phyloP scores from a whole-genome alignment of 2,113 vertebrate genomes.

The Geococcyx californianus region DNA sequence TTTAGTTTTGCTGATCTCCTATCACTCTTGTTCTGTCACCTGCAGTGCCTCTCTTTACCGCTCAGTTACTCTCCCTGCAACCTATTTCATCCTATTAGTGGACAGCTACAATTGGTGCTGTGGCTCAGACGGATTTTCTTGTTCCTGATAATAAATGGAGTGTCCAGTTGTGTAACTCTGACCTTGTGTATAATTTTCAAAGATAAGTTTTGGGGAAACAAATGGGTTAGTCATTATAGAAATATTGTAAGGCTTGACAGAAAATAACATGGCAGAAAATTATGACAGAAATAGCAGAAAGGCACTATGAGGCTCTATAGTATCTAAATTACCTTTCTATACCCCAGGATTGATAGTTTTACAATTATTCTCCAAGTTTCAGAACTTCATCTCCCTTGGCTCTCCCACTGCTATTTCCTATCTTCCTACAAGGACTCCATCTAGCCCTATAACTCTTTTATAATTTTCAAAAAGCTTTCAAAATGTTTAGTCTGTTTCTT shows the following conservation, averaged over 20 bases:
- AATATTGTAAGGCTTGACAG: conserved; percentile 48
- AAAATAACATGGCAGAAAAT: conserved; percentile 60
- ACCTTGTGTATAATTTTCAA: conserved; percentile 65
- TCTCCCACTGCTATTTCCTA: background rate
- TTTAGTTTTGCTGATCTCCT: conserved; percentile 52
- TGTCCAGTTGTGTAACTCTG: conserved; percentile 41
- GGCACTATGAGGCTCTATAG: background rate
- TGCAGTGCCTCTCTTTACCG: background rate
- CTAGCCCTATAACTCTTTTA: background rate
- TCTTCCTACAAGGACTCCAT: background rate
- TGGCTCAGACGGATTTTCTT: conserved; percentile 44
- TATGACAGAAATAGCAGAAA: conserved; percentile 52
- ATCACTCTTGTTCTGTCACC: conserved; percentile 47
- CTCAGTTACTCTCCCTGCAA: background rate
- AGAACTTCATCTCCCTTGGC: conserved; percentile 42
- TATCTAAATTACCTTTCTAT: conserved; percentile 51
- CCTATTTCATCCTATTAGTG: conserved; percentile 23
- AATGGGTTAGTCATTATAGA: conserved; percentile 43
- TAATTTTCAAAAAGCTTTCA: background rate
- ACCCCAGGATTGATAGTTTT: conserved; percentile 35
- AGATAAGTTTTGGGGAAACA: conserved; percentile 54
- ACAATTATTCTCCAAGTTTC: conserved; percentile 49
- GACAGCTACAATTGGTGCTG: conserved; percentile 29
- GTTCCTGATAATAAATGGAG: conserved; percentile 55
- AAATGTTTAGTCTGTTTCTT: background rate